A percentile compares a stretch with the other conserved stretches of the same genome.
phyloP scores from a whole-genome alignment of 2,113 vertebrate species.

The Halcyon malimbica region DNA sequence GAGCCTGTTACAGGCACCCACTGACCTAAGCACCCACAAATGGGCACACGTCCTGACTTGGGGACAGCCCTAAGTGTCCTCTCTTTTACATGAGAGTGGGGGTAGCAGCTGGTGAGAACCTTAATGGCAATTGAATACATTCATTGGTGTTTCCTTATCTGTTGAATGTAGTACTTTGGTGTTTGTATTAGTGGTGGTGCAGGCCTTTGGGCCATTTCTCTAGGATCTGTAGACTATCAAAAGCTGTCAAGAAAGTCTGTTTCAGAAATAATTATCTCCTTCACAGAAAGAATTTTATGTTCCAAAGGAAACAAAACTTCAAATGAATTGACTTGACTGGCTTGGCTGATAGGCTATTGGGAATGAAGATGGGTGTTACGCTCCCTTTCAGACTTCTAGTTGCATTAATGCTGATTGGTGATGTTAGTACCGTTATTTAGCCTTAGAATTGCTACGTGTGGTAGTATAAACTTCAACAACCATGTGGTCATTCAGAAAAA shows the following conservation, averaged over 20 bases:
- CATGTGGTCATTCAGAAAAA: neutral
- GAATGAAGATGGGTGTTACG: neutral
- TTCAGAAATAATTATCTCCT: neutral
- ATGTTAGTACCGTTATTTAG: neutral
- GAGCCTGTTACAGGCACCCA: neutral
- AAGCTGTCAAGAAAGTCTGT: neutral
- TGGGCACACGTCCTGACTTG: neutral
- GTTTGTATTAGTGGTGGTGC: neutral
- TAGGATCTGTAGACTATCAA: neutral
- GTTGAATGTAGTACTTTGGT: neutral
- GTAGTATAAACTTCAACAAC: neutral
- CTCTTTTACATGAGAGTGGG: neutral
- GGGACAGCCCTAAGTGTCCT: neutral
- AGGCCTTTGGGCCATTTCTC: neutral
- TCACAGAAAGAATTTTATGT: neutral
- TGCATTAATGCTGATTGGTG: neutral
- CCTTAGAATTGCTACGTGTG: neutral
- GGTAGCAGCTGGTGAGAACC: neutral
- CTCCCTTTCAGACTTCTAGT: neutral
- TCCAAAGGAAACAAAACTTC: slow-evolving; percentile 3
- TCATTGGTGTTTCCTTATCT: neutral
- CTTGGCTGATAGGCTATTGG: neutral
- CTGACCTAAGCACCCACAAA: too few relatives aligned
- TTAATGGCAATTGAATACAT: neutral
- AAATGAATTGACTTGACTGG: neutral